Evolutionary conservation across 2,888 invertebrate genomes (phyloP), one percentile per base, ranked within the genome.

Genomic region (Dione vanillae): DNA sequence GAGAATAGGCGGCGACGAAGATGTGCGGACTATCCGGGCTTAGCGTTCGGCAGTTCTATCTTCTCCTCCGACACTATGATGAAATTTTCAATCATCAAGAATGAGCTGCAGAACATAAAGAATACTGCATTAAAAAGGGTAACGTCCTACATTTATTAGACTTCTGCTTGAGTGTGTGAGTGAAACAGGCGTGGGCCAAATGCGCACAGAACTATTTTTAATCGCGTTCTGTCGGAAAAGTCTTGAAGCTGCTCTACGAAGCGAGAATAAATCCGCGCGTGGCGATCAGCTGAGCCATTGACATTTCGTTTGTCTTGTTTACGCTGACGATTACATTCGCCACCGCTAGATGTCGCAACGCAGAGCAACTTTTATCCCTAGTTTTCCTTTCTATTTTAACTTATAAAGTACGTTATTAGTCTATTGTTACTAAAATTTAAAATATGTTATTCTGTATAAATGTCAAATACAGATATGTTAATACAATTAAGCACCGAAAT

Each of bases 61-160:
- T 98, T 98, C 93, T 98, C 98, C 85, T 98, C 98, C 70, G 98
- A 98, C 87, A 98, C 99, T 11, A 96, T 99, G 96, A 98, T 99
- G 97, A 99, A 98, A 94, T 98, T 99, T 92, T 97, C 97, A 89
- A 96, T 99, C 79, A 99, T 99, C 87, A 96, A 96, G 89, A 99
- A 99, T 90, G 99, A 99, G 94, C 95, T 99, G 87, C 98, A 98
- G 94, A 99, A 99, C 94, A 98, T 99, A 89, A 97, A 98, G 95
- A 97, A 98, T 90, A 98, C 98, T 89, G 98, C 98, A 89, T 95
- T 99, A 79, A 98, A 97, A 95, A 96, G 98, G 98, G 99, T 99
- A 96, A 95, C 82, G 90, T 90, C 86, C 96, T 90, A 82, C 80
- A 69, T 81, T 86, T 91, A 90, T 90, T 96, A 83, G 80, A 82